These are phyloP conservation scores for Tricholaema leucomelas DNA, from an alignment of 2,113 vertebrate species.

Conservation along the genomic window DNA sequence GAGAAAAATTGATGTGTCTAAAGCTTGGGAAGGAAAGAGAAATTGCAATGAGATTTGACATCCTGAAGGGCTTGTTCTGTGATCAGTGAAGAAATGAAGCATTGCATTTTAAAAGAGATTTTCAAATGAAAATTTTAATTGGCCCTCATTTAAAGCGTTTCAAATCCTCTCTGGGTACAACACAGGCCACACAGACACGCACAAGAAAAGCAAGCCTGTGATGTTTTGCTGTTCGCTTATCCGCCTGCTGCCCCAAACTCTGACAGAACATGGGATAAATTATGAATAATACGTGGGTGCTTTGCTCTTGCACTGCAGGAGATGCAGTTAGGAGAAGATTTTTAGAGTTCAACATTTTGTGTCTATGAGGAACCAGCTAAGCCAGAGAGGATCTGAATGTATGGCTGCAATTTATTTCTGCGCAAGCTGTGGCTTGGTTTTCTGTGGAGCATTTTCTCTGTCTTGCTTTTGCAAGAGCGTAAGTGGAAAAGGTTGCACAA, in stretches of 20 bases:
- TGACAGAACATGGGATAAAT: constrained; percentile 33
- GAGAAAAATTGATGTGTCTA: not conserved
- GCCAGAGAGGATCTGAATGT: not conserved
- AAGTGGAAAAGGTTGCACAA: not conserved
- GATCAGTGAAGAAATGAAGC: constrained; percentile 5
- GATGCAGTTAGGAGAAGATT: not conserved
- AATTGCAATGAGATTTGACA: constrained; percentile 13
- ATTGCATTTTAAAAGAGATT: constrained; percentile 16
- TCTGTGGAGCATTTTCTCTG: not conserved
- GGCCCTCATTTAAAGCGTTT: constrained; percentile 16
- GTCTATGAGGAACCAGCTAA: not conserved
- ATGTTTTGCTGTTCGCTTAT: constrained; percentile 46
- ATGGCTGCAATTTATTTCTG: not conserved
- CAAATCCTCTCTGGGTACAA: constrained; percentile 7
- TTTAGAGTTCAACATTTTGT: constrained; percentile 2
- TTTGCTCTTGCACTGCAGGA: constrained; percentile 14
- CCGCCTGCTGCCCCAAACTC: not conserved
- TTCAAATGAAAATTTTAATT: constrained; percentile 37
- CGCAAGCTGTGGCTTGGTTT: not conserved
- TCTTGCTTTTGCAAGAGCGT: not conserved
- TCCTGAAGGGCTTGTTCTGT: constrained; percentile 24
- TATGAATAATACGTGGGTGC: not conserved
- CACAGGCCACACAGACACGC: not conserved
- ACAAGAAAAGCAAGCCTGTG: not conserved
- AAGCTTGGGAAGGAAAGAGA: not conserved